Conservation (phyloP, 2,797 vertebrate species). For the Phaenicophaeus curvirostris region DNA sequence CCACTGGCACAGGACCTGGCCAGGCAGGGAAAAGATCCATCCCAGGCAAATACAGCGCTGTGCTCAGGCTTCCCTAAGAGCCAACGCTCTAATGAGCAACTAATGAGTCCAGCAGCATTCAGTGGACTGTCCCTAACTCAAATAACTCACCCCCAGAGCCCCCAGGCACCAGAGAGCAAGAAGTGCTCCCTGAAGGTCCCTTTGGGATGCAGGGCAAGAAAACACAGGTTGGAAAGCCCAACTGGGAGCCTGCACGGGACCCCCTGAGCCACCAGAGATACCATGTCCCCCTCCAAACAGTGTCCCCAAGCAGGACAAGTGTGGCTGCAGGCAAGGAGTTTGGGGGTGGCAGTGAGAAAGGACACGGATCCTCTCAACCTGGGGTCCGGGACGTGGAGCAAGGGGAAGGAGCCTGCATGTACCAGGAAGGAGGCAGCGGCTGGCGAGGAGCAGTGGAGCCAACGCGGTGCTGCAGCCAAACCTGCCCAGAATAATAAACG, state of each 20-base stretch:
- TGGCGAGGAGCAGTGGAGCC: conserved; percentile 32
- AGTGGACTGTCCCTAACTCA: not conserved
- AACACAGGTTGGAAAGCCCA: not conserved
- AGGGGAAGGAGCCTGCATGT: not conserved
- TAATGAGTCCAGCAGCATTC: not conserved
- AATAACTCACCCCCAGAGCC: not conserved
- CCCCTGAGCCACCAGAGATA: accelerated
- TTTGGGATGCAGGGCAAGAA: not conserved
- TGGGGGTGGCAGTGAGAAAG: not conserved
- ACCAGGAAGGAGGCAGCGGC: conserved; percentile 12
- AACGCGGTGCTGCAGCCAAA: conserved; percentile 84
- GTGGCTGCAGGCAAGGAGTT: not conserved
- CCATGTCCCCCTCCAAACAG: not conserved
- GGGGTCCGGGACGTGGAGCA: accelerated
- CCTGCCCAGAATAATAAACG: conserved; percentile 90
- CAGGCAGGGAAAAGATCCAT: not conserved
- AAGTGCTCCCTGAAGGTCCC: not conserved
- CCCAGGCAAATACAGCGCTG: not conserved
- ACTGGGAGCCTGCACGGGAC: accelerated
- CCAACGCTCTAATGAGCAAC: not conserved
- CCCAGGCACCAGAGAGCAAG: too few species aligned
- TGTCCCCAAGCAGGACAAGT: not conserved
- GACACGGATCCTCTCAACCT: accelerated
- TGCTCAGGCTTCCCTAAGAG: not conserved
- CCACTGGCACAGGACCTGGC: not conserved